phyloP scores from a whole-genome alignment of 2,113 vertebrate genomes.

The Ammospiza nelsoni region DNA sequence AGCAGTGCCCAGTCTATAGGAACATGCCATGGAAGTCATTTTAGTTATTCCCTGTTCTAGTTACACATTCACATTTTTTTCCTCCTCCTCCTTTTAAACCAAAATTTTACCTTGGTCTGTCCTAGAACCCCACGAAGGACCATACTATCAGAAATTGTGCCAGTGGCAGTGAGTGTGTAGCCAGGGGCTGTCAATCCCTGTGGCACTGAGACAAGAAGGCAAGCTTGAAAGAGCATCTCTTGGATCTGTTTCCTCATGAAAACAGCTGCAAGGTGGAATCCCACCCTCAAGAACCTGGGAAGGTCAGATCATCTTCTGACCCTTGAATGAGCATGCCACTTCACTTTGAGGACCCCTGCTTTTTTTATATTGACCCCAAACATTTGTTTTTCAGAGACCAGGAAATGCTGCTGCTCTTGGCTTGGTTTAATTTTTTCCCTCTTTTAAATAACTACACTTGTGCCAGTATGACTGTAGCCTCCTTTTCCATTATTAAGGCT shows the following conservation, averaged over 20 bases:
- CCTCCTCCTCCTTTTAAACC: not conserved
- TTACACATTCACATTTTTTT: not conserved
- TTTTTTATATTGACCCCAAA: not conserved
- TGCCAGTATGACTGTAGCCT: not conserved
- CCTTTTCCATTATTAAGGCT: not conserved
- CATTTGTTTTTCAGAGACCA: not conserved
- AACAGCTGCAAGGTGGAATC: not conserved
- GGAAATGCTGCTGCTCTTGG: not conserved
- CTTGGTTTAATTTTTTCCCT: not conserved
- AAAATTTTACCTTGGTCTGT: not conserved
- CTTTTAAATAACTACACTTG: not conserved
- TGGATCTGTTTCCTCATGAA: not conserved
- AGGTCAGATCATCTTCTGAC: not conserved
- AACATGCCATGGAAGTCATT: not conserved
- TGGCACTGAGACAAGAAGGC: not conserved
- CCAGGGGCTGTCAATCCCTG: not conserved
- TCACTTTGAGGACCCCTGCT: not conserved
- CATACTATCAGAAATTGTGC: not conserved
- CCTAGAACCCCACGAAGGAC: not conserved
- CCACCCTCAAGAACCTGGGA: not conserved
- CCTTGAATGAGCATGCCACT: not conserved
- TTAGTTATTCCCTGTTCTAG: not conserved
- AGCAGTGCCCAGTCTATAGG: not conserved
- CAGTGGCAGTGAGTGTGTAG: accelerated
- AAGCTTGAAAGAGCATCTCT: not conserved